Conservation (phyloP, 2,113 vertebrate genomes). For the Oryzias celebensis region DNA sequence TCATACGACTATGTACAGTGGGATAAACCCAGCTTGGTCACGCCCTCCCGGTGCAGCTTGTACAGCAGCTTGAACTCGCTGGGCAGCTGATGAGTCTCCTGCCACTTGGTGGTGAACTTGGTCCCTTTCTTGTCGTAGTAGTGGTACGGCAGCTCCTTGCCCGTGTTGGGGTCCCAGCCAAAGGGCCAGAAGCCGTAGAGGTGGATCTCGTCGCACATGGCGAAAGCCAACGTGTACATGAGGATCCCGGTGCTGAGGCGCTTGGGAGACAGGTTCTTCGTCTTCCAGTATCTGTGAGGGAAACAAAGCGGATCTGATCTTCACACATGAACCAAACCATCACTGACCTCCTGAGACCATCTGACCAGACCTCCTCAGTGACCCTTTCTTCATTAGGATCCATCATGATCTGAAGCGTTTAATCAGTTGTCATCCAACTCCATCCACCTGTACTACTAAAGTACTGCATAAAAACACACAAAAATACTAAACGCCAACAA, state of each 20-base stretch:
- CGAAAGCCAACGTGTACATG: slow-evolving; percentile 94
- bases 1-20: slow-evolving; percentile 83
- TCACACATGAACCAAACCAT: neutral
- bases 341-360: neutral
- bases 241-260: slow-evolving; percentile 97
- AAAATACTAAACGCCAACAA: too few relatives aligned
- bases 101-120: slow-evolving; percentile 99
- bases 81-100: slow-evolving; percentile 97
- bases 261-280: slow-evolving; percentile 93
- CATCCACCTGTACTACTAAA: too few relatives aligned
- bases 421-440: too few relatives aligned
- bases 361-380: too few relatives aligned
- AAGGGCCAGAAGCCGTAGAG: slow-evolving; percentile 99
- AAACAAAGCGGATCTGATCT: neutral
- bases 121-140: slow-evolving; percentile 99
- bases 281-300: slow-evolving; percentile 91
- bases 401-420: too few relatives aligned
- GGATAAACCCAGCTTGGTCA: slow-evolving; percentile 91
- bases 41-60: slow-evolving; percentile 92
- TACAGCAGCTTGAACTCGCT: slow-evolving; percentile 97
- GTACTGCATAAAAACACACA: too few relatives aligned
- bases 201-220: slow-evolving; percentile 94
- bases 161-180: slow-evolving; percentile 93
- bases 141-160: slow-evolving; percentile 96
- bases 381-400: too few relatives aligned